phyloP scores from a whole-genome alignment of 2,113 vertebrate genomes.

The Corythoichthys haematopterus region DNA sequence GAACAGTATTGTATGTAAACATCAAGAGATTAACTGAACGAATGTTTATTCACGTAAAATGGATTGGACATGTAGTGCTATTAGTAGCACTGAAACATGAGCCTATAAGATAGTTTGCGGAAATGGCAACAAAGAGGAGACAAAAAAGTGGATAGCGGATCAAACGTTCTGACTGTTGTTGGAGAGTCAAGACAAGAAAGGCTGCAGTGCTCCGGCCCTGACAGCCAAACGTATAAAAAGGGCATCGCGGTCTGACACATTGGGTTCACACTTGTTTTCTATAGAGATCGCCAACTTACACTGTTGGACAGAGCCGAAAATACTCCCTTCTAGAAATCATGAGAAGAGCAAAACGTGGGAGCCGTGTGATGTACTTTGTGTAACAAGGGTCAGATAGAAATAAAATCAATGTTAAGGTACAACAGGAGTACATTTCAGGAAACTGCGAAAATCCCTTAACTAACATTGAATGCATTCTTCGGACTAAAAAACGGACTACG shows the following conservation, averaged over 20 bases:
- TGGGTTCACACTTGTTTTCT: not conserved
- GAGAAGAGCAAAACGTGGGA: not conserved
- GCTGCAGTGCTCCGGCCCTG: not conserved
- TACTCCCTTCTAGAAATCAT: not conserved
- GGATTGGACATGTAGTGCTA: too few relatives aligned
- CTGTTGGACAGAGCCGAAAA: not conserved
- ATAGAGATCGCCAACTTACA: not conserved
- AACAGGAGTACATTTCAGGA: not conserved
- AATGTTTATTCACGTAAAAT: too few relatives aligned
- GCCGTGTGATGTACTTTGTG: not conserved
- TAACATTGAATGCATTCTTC: not conserved
- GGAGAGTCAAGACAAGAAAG: not conserved
- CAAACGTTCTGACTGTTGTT: constrained; percentile 9
- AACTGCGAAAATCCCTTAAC: not conserved
- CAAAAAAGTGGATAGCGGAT: constrained; percentile 20
- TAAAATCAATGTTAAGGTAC: not conserved
- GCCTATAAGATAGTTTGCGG: too few relatives aligned
- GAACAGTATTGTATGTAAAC: too few relatives aligned
- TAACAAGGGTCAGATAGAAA: not conserved
- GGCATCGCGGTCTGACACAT: constrained; percentile 6
- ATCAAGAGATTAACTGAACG: too few relatives aligned
- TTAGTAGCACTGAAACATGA: too few relatives aligned
- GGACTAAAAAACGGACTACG: not conserved
- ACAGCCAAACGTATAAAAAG: not conserved
- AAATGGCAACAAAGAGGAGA: constrained; percentile 31